A percentile compares a stretch with the other conserved stretches of the same genome.
These are phyloP conservation scores for Brachionichthys hirsutus DNA, from an alignment of 2,113 vertebrate species.

Conservation along the genomic window DNA sequence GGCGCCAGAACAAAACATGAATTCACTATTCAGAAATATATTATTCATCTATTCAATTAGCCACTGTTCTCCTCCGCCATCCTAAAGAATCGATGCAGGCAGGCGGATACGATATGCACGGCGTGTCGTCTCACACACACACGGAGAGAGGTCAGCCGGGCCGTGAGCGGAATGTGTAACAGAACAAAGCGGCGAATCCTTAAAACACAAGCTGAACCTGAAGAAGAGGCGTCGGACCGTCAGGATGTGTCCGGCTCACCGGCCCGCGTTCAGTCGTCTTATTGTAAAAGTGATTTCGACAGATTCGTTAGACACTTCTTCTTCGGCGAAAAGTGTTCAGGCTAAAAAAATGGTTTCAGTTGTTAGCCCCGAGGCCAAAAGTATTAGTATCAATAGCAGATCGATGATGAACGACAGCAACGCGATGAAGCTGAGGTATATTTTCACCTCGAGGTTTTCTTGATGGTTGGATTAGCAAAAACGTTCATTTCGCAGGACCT, in stretches of 20 bases:
- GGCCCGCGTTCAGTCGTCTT: background rate
- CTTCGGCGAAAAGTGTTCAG: background rate
- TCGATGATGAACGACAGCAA: background rate
- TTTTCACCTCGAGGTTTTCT: too few species aligned
- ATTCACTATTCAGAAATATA: conserved; percentile 77
- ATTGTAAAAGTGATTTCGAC: background rate
- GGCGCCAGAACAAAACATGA: conserved; percentile 72
- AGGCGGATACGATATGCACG: conserved; percentile 61
- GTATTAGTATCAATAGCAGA: background rate
- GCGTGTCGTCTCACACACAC: conserved; percentile 42
- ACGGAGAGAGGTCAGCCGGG: conserved; percentile 56
- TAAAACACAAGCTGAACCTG: background rate
- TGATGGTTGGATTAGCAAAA: too few species aligned
- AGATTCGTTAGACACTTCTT: too few species aligned
- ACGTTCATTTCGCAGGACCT: too few species aligned
- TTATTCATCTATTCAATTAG: conserved; percentile 76
- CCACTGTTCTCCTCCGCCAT: conserved; percentile 63
- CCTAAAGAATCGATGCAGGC: conserved; percentile 71
- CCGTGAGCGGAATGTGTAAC: conserved; percentile 64
- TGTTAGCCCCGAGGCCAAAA: background rate
- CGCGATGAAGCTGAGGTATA: too few species aligned
- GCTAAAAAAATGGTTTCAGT: too few species aligned
- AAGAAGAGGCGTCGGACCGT: too few species aligned
- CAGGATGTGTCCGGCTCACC: too few species aligned
- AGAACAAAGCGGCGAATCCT: background rate